Conservation (phyloP, 2,888 invertebrate species). For the Pollenia angustigena region DNA sequence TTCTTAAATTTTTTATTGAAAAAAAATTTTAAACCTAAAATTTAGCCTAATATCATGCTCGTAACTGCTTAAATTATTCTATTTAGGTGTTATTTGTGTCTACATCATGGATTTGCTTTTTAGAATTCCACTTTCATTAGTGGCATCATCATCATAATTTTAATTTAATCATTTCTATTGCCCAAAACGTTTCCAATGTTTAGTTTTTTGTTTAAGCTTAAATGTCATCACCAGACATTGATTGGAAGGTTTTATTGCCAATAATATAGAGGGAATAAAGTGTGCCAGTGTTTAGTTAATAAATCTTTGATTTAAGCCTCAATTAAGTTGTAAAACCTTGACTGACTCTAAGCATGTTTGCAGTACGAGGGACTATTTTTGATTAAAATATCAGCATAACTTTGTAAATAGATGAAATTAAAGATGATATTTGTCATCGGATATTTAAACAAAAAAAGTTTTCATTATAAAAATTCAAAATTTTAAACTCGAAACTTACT, state of each 20-base stretch:
- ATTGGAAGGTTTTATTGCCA: constrained; percentile 20
- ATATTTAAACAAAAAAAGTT: constrained; percentile 15
- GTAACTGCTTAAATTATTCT: not conserved
- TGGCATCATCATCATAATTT: constrained; percentile 43
- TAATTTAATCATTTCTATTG: not conserved
- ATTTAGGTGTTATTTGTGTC: constrained; percentile 14
- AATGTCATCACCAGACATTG: constrained; percentile 27
- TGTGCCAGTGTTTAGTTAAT: constrained; percentile 25
- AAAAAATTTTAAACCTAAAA: not conserved
- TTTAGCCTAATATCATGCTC: constrained; percentile 4
- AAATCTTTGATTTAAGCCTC: constrained; percentile 8
- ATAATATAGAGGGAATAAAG: constrained; percentile 25
- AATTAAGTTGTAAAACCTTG: constrained; percentile 13
- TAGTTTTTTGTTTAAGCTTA: constrained; percentile 12
- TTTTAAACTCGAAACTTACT: constrained; percentile 6
- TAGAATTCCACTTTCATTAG: constrained; percentile 51
- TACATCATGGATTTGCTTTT: constrained; percentile 16
- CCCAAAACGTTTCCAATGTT: constrained; percentile 2
- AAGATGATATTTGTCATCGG: constrained; percentile 34
- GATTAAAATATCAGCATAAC: constrained; percentile 17
- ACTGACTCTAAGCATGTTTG: not conserved
- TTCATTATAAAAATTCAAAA: not conserved
- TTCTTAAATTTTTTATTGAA: not conserved
- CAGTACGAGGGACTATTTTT: not conserved
- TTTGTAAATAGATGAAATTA: constrained; percentile 22